phyloP scores from a whole-genome alignment of 2,888 invertebrate species.

The Cantharis flavilabris region DNA sequence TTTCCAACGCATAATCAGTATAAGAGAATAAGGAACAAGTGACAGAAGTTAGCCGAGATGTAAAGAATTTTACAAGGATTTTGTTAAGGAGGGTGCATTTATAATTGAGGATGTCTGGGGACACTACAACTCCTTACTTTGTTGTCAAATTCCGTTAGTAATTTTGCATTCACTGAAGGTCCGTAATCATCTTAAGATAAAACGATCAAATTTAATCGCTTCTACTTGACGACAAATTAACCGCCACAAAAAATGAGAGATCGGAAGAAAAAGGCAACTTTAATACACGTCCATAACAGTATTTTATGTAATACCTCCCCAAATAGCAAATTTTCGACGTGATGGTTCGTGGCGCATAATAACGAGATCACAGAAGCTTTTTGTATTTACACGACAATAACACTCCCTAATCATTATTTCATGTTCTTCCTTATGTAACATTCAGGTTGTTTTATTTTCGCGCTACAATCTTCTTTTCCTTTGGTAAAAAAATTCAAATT shows the following conservation, averaged over 20 bases:
- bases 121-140: slow-evolving; percentile 25
- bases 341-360: slow-evolving; percentile 36
- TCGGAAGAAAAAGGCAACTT: slow-evolving; percentile 2
- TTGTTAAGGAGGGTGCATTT: slow-evolving; percentile 38
- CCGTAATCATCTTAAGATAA: slow-evolving; percentile 7
- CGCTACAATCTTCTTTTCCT: slow-evolving; percentile 34
- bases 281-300: slow-evolving; percentile 4
- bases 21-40: slow-evolving; percentile 9
- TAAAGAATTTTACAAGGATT: slow-evolving; percentile 31
- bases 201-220: slow-evolving; percentile 1
- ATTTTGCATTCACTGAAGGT: slow-evolving; percentile 10
- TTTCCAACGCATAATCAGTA: background rate
- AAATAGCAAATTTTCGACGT: slow-evolving; percentile 41
- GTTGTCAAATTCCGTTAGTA: slow-evolving; percentile 11
- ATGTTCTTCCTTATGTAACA: slow-evolving; percentile 35
- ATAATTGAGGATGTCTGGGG: slow-evolving; percentile 40
- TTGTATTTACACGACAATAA: slow-evolving; percentile 36
- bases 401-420: slow-evolving; percentile 35
- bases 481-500: background rate
- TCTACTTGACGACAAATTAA: slow-evolving; percentile 1
- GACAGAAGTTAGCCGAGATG: slow-evolving; percentile 33
- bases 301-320: slow-evolving; percentile 28
- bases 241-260: background rate
- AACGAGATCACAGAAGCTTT: slow-evolving; percentile 40
- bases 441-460: slow-evolving; percentile 42